phyloP scores from a whole-genome alignment of 2,888 invertebrate genomes.

The Horisme vitalbata region DNA sequence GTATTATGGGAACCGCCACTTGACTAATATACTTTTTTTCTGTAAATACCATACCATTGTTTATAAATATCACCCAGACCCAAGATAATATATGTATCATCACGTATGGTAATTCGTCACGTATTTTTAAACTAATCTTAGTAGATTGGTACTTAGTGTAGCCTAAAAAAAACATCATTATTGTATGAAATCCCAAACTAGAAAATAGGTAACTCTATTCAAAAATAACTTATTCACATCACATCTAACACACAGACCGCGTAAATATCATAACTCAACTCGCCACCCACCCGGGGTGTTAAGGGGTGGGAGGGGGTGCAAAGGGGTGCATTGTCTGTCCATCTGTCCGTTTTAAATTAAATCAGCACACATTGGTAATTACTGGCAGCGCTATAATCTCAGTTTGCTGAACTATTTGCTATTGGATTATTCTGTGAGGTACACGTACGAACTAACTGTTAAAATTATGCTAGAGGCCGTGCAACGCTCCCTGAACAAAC shows the following conservation, averaged over 20 bases:
- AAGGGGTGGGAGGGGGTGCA: neutral
- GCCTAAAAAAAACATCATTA: no score
- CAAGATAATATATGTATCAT: no score
- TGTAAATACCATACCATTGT: no score
- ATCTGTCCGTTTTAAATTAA: conserved; percentile 30
- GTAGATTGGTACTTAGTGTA: no score
- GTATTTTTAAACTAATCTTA: no score
- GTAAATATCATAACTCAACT: no score
- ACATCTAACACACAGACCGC: neutral
- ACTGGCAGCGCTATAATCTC: conserved; percentile 8
- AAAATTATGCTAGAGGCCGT: neutral
- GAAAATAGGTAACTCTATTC: neutral
- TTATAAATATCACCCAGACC: no score
- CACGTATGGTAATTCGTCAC: no score
- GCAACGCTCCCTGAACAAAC: no score
- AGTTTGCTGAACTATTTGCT: conserved; percentile 20
- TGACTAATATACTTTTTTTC: no score
- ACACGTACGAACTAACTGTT: conserved; percentile 10
- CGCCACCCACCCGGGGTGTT: neutral
- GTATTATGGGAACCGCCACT: no score
- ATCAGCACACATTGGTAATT: conserved; percentile 30
- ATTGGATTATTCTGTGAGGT: conserved; percentile 9
- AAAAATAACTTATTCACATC: conserved; percentile 17
- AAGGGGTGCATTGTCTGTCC: conserved; percentile 19
- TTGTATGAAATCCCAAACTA: no score